A percentile compares a stretch with the other conserved stretches of the same genome.
Conservation (phyloP, 2,888 invertebrate genomes). For the Anthrax anthrax region DNA sequence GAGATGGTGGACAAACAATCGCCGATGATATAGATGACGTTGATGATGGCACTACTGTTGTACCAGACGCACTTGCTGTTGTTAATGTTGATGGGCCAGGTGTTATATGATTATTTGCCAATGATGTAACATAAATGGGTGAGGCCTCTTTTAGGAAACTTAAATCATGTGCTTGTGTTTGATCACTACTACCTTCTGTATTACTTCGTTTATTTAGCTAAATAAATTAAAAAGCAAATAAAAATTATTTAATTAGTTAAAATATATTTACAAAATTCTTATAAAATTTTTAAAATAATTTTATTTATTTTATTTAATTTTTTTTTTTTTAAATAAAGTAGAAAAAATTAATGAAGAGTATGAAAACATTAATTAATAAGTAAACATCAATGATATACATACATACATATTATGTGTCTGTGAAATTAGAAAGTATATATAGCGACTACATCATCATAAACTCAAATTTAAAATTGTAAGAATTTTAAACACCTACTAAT, state of each 20-base stretch:
- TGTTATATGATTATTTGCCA: slow-evolving; percentile 40
- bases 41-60: slow-evolving; percentile 26
- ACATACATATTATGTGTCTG: too few relatives aligned
- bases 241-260: background rate
- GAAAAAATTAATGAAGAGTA: too few relatives aligned
- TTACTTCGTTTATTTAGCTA: slow-evolving; percentile 30
- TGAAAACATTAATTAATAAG: too few relatives aligned
- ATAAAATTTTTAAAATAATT: too few relatives aligned
- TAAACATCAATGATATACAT: too few relatives aligned
- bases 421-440: too few relatives aligned
- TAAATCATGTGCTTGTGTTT: slow-evolving; percentile 40
- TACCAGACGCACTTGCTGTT: slow-evolving; percentile 24
- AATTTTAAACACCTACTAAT: too few relatives aligned
- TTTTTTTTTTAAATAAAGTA: too few relatives aligned
- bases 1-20: slow-evolving; percentile 7
- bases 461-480: too few relatives aligned
- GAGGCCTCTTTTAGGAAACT: slow-evolving; percentile 73
- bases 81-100: slow-evolving; percentile 39
- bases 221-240: slow-evolving; percentile 7
- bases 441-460: too few relatives aligned
- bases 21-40: slow-evolving; percentile 17
- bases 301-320: too few relatives aligned
- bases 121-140: slow-evolving; percentile 71
- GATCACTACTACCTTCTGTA: slow-evolving; percentile 35
- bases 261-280: too few relatives aligned